Conservation (phyloP, 2,797 vertebrate species). For the Coccyzus lansbergi region DNA sequence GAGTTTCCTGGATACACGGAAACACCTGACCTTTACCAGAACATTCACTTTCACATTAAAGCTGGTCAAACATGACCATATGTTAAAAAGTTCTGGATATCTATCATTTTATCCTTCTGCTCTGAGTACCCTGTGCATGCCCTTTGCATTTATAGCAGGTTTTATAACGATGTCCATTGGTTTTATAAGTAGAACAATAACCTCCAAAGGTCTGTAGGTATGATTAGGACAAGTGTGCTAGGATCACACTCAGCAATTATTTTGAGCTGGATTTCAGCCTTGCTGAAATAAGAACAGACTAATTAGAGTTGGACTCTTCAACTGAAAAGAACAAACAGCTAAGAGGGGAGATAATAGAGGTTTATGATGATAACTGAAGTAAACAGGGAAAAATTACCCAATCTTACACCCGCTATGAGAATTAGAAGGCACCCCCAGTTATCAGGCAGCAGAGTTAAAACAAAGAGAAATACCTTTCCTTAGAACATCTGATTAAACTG, state of each 20-base stretch:
- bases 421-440: constrained; percentile 31
- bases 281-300: constrained; percentile 36
- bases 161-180: not conserved
- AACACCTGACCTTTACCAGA: not conserved
- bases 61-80: not conserved
- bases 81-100: not conserved
- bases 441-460: constrained; percentile 19
- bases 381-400: constrained; percentile 43
- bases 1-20: not conserved
- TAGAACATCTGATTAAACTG: constrained; percentile 23
- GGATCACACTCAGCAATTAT: not conserved
- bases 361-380: constrained; percentile 35
- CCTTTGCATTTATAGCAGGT: not conserved
- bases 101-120: not conserved
- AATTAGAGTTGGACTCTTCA: constrained; percentile 35
- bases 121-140: not conserved
- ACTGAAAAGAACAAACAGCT: constrained; percentile 32
- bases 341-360: constrained; percentile 24
- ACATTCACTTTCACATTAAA: not conserved
- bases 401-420: constrained; percentile 23
- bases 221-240: not conserved
- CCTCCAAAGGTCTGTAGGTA: not conserved
- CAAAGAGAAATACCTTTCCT: constrained; percentile 1
- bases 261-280: constrained; percentile 38
- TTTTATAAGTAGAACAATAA: not conserved